These are phyloP conservation scores for Druon quercuslanigerum DNA, from an alignment of 1,140 invertebrate genomes.

Conservation along the genomic window DNA sequence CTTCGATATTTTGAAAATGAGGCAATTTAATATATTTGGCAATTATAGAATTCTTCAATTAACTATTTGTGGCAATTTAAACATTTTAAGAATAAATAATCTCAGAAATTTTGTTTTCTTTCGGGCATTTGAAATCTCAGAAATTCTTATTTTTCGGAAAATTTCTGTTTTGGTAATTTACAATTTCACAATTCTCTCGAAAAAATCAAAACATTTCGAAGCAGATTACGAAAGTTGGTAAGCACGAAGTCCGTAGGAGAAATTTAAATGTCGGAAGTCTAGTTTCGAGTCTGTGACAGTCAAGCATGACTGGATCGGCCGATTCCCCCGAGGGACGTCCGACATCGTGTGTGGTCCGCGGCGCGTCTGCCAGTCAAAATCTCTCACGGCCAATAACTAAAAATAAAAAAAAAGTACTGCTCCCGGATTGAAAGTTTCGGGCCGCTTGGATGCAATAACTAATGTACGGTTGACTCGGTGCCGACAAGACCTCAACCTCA, in stretches of 20 bases:
- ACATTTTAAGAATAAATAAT: too few species aligned
- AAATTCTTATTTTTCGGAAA: too few species aligned
- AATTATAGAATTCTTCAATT: too few species aligned
- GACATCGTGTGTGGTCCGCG: constrained; percentile 14
- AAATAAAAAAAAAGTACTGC: constrained; percentile 28
- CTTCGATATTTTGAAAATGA: too few species aligned
- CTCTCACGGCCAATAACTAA: constrained; percentile 29
- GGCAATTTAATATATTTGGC: too few species aligned
- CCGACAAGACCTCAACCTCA: neutral
- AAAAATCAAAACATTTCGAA: too few species aligned
- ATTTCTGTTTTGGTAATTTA: too few species aligned
- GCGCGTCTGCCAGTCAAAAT: constrained; percentile 28
- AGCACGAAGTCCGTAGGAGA: neutral
- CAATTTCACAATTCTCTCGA: too few species aligned
- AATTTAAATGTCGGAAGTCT: constrained; percentile 10
- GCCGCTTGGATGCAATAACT: neutral
- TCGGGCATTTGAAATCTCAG: too few species aligned
- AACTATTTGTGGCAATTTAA: too few species aligned
- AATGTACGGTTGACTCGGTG: neutral
- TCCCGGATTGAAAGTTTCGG: neutral
- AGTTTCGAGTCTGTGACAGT: constrained; percentile 28
- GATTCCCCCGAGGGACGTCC: neutral
- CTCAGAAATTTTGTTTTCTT: too few species aligned
- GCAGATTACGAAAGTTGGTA: neutral
- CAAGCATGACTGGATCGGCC: constrained; percentile 11